Base-by-base conservation (phyloP, 2,888 invertebrate genomes). In the Zygothrica quintamaculata region DNA sequence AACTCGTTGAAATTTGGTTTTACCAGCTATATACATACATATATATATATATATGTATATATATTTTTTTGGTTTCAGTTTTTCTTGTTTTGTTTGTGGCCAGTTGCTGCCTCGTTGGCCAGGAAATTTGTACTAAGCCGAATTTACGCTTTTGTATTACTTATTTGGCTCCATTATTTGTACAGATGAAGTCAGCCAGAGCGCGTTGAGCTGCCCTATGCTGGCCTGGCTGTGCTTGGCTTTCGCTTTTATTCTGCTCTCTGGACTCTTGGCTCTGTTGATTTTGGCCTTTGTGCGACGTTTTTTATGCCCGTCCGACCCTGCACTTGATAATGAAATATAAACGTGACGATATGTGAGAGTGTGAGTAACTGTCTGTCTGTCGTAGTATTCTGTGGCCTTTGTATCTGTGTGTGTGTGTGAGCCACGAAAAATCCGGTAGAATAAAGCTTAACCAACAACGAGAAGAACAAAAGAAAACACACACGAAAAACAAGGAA, bases 91-190 rank as follows among this genome's bases (percentile, higher is more conserved):
- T 47, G 37, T 16, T 44, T 43, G 15, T 33, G 25, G 25, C 36
- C 52, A 18, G 42, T 51, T n/a, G 15, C 29, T 29, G 34, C 26
- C 53, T 48, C 53, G 44, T 39, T 70, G 53, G 46, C 42, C 58
- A 52, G 68, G 9, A 75, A 84, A 75, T 84, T 81, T 84, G 76
- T 84, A 77, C 73, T 67, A 71, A 79, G 75, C 70, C 70, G 65
- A 82, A 82, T 82, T 84, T 72, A 68, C 68, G 77, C 85, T 82
- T 71, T 82, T 85, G 79, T 81, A 73, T 77, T 79, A 84, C 85
- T 84, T 84, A 85, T 82, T 82, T 69, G 73, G 70, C 65, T 60
- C 74, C 73, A 77, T 84, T 84, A 79, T 84, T 79, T 84, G 78
- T 71, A 53, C 71, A 48, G 74, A 67, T 78, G 60, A 70, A 61